phyloP scores from a whole-genome alignment of 2,888 invertebrate species.

The Tanytarsus gracilentus region DNA sequence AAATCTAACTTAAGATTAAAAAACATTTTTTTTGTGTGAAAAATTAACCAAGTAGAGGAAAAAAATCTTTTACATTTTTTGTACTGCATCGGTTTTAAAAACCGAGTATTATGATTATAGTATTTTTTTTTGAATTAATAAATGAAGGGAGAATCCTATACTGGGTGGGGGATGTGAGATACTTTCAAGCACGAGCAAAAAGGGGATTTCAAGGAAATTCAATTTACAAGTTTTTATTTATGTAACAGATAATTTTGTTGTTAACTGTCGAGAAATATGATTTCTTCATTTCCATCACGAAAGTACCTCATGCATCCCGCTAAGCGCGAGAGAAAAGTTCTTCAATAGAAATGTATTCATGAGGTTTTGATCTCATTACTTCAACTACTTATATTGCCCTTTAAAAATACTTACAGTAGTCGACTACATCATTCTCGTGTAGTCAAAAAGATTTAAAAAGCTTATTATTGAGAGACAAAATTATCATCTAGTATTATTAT shows the following conservation, averaged over 20 bases:
- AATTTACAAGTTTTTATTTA: background rate
- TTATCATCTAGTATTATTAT: conserved; percentile 22
- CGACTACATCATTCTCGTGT: conserved; percentile 8
- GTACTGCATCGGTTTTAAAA: conserved; percentile 26
- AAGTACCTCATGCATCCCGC: background rate
- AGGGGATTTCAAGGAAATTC: background rate
- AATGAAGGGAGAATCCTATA: background rate
- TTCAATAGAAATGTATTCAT: background rate
- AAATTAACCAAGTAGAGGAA: conserved; percentile 15
- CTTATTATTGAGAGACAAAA: conserved; percentile 16
- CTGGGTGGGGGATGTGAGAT: background rate
- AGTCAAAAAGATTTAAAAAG: conserved; percentile 14
- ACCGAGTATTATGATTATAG: conserved; percentile 18
- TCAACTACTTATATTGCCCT: conserved; percentile 24
- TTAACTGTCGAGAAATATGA: conserved; percentile 24
- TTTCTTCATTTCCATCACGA: background rate
- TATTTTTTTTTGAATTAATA: background rate
- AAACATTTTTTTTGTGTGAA: background rate
- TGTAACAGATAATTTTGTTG: conserved; percentile 16
- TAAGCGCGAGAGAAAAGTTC: background rate
- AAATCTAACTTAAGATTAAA: conserved; percentile 5
- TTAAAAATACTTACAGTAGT: conserved; percentile 18
- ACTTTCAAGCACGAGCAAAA: background rate
- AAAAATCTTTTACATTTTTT: conserved; percentile 13
- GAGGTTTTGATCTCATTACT: background rate